Evolutionary conservation across 2,113 vertebrate species (phyloP).

Genomic region (Guaruba guarouba): DNA sequence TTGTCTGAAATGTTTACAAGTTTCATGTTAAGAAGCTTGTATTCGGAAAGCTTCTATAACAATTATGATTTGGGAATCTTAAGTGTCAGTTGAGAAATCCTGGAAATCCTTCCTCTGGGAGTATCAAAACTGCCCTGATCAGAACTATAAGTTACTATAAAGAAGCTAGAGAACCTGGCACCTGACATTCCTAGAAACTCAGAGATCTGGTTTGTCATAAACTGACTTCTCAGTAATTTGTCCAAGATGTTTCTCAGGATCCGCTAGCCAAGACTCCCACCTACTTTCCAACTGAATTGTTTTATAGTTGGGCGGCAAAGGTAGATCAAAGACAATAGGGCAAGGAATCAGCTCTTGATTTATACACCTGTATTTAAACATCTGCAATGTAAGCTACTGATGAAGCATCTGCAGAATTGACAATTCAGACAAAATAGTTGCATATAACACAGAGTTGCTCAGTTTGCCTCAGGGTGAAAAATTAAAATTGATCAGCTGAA

Average conservation of each 20-base stretch:
- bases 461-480: not conserved
- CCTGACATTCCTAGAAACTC: not conserved
- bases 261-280: not conserved
- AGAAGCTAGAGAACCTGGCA: not conserved
- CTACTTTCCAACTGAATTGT: not conserved
- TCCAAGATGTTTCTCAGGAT: not conserved
- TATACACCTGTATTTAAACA: not conserved
- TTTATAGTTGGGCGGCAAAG: not conserved
- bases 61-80: not conserved
- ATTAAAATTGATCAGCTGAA: not conserved
- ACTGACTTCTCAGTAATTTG: not conserved
- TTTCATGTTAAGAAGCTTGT: not conserved
- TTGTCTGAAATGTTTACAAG: not conserved
- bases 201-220: not conserved
- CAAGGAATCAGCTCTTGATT: not conserved
- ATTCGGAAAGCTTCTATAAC: not conserved
- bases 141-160: not conserved
- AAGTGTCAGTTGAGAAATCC: not conserved
- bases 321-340: not conserved
- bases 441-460: not conserved
- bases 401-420: not conserved
- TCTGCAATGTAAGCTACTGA: not conserved
- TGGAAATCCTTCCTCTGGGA: not conserved
- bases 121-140: not conserved
- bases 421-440: accelerated